Percentiles rank a stretch among this genome's conserved stretches.
Conservation (phyloP, 2,888 invertebrate species). For the Nemotelus nigrinus region DNA sequence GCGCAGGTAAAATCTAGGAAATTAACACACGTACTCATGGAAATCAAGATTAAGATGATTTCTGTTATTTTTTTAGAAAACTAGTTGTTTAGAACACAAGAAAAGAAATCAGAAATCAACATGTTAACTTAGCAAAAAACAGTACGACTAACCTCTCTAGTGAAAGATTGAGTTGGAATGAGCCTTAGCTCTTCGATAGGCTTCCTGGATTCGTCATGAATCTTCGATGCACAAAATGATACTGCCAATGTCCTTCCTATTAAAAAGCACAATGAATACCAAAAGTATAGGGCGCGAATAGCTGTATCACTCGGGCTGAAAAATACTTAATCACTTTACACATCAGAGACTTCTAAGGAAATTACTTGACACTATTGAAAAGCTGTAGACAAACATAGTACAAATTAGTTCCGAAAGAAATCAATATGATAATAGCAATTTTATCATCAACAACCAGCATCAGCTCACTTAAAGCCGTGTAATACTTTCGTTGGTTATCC, state of each 20-base stretch:
- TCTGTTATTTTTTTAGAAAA: too few species aligned
- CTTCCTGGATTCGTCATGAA: conserved; percentile 66
- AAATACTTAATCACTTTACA: neutral
- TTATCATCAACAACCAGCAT: conserved; percentile 69
- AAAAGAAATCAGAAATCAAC: too few species aligned
- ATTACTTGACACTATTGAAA: conserved; percentile 74
- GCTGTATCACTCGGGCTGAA: conserved; percentile 60
- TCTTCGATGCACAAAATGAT: conserved; percentile 65
- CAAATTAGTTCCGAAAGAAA: conserved; percentile 74
- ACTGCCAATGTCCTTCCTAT: conserved; percentile 65
- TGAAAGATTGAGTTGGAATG: conserved; percentile 65
- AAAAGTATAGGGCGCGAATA: conserved; percentile 65
- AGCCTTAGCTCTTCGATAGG: conserved; percentile 65
- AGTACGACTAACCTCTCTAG: conserved; percentile 63
- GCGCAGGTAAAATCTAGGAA: too few species aligned
- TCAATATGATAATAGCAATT: conserved; percentile 70
- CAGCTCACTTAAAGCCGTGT: conserved; percentile 69
- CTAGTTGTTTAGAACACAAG: too few species aligned
- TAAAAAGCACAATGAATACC: conserved; percentile 66
- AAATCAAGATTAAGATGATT: too few species aligned
- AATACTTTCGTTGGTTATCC: conserved; percentile 72
- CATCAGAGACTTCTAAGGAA: neutral
- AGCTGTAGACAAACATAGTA: conserved; percentile 78
- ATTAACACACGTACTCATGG: too few species aligned
- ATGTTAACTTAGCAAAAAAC: too few species aligned